Evolutionary conservation across 2,888 invertebrate species (phyloP).

Genomic region (Stratiomys singularior): DNA sequence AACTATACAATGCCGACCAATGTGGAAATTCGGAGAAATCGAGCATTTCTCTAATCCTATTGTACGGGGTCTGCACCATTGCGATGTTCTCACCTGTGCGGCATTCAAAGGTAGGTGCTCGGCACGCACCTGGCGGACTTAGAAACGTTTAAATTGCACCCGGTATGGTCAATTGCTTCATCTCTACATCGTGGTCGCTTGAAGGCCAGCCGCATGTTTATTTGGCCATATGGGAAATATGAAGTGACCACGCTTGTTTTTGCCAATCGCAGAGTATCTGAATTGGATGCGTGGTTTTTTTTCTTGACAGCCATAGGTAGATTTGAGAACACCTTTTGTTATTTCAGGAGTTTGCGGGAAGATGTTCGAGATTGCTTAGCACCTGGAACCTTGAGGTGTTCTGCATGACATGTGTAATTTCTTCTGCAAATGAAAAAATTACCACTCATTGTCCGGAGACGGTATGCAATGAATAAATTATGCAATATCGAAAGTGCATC

Average conservation of each 20-base stretch:
- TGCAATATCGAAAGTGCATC: no score
- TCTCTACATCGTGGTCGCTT: conserved; percentile 60
- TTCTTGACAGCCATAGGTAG: not conserved
- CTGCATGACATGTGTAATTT: no score
- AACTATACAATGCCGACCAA: not conserved
- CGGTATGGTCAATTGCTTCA: conserved; percentile 1
- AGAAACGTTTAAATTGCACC: not conserved
- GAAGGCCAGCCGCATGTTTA: conserved; percentile 77
- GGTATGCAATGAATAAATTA: no score
- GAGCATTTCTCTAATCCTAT: not conserved
- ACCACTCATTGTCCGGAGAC: no score
- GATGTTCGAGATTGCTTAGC: not conserved
- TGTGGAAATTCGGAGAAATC: not conserved
- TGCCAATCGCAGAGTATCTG: no score
- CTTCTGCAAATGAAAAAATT: no score
- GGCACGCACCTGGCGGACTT: not conserved
- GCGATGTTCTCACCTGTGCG: not conserved
- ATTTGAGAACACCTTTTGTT: not conserved
- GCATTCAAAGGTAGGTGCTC: not conserved
- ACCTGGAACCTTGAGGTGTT: not conserved
- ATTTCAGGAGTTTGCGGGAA: not conserved
- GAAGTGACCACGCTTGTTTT: conserved; percentile 64
- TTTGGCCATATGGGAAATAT: conserved; percentile 77
- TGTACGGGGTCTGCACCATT: not conserved
- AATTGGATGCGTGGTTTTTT: not conserved